phyloP scores from a whole-genome alignment of 92 coral and sea anemone genomes.

The Zoanthus sansibaricus region DNA sequence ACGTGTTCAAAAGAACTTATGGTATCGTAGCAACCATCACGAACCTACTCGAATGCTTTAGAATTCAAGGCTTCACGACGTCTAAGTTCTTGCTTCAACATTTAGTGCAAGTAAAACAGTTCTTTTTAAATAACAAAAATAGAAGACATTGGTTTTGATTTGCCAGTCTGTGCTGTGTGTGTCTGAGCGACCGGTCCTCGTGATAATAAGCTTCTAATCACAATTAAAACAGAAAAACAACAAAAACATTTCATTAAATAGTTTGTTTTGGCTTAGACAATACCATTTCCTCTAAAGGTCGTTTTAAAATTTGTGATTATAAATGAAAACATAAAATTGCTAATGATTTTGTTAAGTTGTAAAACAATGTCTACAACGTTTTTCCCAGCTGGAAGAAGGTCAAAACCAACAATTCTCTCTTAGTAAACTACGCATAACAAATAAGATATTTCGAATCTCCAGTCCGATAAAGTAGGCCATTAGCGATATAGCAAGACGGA shows the following conservation, averaged over 20 bases:
- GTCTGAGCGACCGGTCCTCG: conserved; percentile 1
- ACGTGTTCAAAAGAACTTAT: conserved; percentile 16
- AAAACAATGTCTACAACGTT: background rate
- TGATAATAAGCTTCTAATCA: conserved; percentile 69
- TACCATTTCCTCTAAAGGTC: conserved; percentile 31
- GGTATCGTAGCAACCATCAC: conserved; percentile 39
- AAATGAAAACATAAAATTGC: conserved; percentile 9
- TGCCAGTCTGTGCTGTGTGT: background rate
- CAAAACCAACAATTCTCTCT: conserved; percentile 23
- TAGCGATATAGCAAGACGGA: conserved; percentile 2
- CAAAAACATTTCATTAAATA: conserved; percentile 16
- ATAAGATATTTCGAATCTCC: conserved; percentile 21
- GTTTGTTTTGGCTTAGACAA: conserved; percentile 15
- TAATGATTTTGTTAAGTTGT: background rate
- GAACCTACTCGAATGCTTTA: conserved; percentile 10
- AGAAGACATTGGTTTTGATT: background rate
- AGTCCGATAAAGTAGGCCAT: conserved; percentile 26
- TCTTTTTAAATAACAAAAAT: background rate
- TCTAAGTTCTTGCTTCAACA: background rate
- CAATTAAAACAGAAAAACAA: conserved; percentile 33
- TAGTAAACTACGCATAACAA: conserved; percentile 16
- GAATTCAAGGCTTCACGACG: background rate
- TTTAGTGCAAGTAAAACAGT: background rate
- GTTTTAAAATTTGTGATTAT: conserved; percentile 24
- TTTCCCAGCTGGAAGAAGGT: background rate